A percentile compares a stretch with the other conserved stretches of the same genome.
Evolutionary conservation across 2,797 vertebrate genomes (phyloP).

Genomic region (Urosaurus nigricauda): DNA sequence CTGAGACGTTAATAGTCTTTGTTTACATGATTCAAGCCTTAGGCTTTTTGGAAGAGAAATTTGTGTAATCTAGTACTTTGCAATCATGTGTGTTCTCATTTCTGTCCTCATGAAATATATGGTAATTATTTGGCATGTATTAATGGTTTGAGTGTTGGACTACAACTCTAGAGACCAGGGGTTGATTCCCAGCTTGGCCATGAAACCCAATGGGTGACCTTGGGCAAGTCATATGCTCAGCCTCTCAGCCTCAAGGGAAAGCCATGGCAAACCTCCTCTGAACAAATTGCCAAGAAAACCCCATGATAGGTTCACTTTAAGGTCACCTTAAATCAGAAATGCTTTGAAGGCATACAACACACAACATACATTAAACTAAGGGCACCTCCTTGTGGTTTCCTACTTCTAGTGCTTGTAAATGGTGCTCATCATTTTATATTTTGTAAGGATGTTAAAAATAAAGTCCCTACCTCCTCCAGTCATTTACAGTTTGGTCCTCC

Average conservation of each 20-base stretch:
- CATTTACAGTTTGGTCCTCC: constrained; percentile 20
- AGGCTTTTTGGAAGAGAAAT: constrained; percentile 13
- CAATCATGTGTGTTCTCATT: not conserved
- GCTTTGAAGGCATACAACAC: no score
- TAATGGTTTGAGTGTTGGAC: no score
- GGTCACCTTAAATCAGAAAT: no score
- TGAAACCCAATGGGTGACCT: no score
- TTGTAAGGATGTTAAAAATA: not conserved
- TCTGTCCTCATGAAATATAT: not conserved
- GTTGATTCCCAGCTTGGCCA: no score
- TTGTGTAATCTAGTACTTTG: not conserved
- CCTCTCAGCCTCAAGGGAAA: no score
- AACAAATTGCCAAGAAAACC: no score
- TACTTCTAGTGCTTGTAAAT: constrained; percentile 1
- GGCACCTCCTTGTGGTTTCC: constrained; percentile 31
- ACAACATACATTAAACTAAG: not conserved
- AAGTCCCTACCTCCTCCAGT: not conserved
- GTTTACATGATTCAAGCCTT: not conserved
- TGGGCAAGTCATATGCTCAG: no score
- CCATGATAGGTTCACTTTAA: no score
- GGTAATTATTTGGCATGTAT: not conserved
- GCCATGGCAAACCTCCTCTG: no score
- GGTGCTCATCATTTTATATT: not conserved
- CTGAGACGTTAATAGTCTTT: not conserved
- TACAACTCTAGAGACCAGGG: no score